Conservation (phyloP, 2,888 invertebrate species). For the Acheta domesticus region DNA sequence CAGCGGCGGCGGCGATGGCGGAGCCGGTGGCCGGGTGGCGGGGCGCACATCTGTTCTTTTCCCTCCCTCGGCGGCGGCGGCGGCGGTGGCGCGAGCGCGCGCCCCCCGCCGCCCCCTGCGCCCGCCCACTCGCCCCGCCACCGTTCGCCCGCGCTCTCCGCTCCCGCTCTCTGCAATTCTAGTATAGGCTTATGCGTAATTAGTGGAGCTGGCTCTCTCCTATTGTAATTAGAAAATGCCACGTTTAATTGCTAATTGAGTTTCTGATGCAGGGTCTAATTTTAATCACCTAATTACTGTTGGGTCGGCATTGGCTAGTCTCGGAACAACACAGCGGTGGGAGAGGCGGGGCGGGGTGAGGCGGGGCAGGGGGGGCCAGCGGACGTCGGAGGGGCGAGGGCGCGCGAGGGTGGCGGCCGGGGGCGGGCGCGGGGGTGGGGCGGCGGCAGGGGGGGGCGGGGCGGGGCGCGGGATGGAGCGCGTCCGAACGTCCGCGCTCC, state of each 20-base stretch:
- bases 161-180: slow-evolving; percentile 28
- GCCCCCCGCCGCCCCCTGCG: background rate
- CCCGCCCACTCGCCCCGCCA: background rate
- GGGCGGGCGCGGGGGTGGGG: background rate
- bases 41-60: slow-evolving; percentile 18
- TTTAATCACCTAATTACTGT: slow-evolving; percentile 57
- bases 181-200: slow-evolving; percentile 33
- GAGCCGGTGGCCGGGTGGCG: background rate
- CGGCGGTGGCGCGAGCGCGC: background rate
- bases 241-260: slow-evolving; percentile 60
- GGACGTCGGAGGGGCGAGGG: background rate
- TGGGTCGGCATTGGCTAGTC: slow-evolving; percentile 22
- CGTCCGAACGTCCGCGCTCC: too few relatives aligned
- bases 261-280: slow-evolving; percentile 58
- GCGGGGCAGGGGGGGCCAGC: background rate
- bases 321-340: slow-evolving; percentile 1
- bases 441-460: too few relatives aligned
- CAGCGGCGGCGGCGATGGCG: background rate
- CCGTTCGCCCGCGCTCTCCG: background rate
- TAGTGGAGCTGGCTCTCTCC: slow-evolving; percentile 27
- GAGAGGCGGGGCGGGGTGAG: background rate
- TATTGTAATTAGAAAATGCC: slow-evolving; percentile 57
- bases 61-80: background rate
- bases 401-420: background rate
- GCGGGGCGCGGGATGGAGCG: too few relatives aligned